Base-by-base conservation (phyloP, 2,113 vertebrate species). In the Rattus rattus region DNA sequence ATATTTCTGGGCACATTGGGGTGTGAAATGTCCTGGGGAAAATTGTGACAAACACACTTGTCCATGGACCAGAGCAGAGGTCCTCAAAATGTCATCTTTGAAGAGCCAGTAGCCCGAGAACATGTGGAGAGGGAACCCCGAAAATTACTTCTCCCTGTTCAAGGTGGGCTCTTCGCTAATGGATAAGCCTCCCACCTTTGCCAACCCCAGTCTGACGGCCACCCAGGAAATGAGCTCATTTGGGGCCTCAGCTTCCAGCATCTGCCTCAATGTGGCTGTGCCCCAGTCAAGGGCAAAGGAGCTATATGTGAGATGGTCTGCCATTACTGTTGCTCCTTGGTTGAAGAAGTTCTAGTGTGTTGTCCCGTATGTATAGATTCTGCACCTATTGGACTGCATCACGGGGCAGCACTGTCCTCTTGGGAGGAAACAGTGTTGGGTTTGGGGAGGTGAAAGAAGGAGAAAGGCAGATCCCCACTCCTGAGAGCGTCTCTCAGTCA, bases 301-400 rank as follows among this genome's bases (percentile, higher is more conserved):
- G 11, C 28, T 16, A 20, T 9, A 7, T 24, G 36, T 6, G 61
- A 28, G 88, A 4, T 5, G 13, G 49, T 9, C 12, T 0, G 13
- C 65, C n/a, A 1, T 33, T 36, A 12, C 72, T 24, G 4, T 1
- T 2, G 0, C 16, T 7, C 22, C 87, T 4, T 17, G 28, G 39
- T 36, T 6, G 63, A 52, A 91, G 26, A 65, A 43, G 61, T 0
- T 0, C 3, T 36, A 20, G 61, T 6, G 1, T 2, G 1, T 4
- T 9, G 4, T 11, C 20, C 20, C 26, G 0, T 2, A 1, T 7
- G 12, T 13, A 1, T 13, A 1, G n/a, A 24, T 36, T 39, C 56
- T 33, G 59, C 20, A 39, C 2, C 7, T 8, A 0, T 2, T 14
- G 13, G 11, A 16, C 2, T 33, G 12, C 22, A 20, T 88, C 33